Conservation (phyloP, 2,797 vertebrate species). For the Gouania willdenowi region DNA sequence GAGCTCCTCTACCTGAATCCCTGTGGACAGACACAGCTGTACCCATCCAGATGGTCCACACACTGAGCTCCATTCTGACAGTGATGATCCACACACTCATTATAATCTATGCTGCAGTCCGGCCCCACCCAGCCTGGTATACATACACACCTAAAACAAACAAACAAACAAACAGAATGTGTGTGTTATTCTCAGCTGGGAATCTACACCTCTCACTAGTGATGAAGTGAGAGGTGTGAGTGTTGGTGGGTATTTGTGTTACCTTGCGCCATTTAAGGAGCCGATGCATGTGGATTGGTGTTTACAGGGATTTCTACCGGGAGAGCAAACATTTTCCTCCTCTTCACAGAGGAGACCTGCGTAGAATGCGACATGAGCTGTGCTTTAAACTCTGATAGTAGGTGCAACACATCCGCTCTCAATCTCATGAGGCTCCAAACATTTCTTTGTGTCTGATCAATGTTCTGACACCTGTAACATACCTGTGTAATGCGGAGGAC, state of each 20-base stretch:
- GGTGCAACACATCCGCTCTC: not conserved
- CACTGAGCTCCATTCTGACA: conserved; percentile 88
- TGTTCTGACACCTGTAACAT: not conserved
- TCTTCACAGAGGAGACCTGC: conserved; percentile 89
- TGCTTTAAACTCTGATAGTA: too few species aligned
- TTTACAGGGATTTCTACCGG: conserved; percentile 83
- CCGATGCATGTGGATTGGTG: conserved; percentile 82
- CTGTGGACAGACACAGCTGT: conserved; percentile 82
- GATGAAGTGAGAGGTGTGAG: not conserved
- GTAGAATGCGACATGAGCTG: too few species aligned
- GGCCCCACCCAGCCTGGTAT: conserved; percentile 81
- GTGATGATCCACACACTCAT: conserved; percentile 84
- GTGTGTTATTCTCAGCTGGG: conserved; percentile 7
- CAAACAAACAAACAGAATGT: conserved; percentile 61
- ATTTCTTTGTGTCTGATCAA: too few species aligned
- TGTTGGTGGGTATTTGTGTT: conserved; percentile 32
- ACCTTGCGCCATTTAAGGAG: conserved; percentile 83
- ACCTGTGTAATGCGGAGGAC: conserved; percentile 82
- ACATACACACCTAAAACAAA: conserved; percentile 83
- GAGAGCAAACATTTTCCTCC: conserved; percentile 76
- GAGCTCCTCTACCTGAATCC: conserved; percentile 65
- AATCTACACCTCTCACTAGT: conserved; percentile 12
- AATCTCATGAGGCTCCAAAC: not conserved
- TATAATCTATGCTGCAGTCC: conserved; percentile 83
- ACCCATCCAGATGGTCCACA: conserved; percentile 82